A percentile compares a stretch with the other conserved stretches of the same genome.
Evolutionary conservation across 2,113 vertebrate species (phyloP).

Genomic region (Salvelinus alpinus): DNA sequence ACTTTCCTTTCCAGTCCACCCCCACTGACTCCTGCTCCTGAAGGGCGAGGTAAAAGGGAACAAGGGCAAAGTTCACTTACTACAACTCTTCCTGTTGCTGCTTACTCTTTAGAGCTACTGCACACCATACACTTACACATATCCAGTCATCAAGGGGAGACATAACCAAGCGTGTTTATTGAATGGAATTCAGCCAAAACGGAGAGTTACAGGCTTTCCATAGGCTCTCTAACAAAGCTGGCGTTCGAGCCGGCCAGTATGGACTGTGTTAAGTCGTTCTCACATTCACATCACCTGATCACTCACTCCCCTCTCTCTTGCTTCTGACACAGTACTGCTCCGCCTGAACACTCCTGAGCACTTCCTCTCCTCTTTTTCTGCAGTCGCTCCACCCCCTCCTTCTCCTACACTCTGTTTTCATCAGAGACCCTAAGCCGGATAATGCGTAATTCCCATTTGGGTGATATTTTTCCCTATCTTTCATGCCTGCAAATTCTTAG

Average conservation of each 20-base stretch:
- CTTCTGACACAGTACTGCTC: neutral
- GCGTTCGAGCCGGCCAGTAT: neutral
- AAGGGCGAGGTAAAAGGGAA: slow-evolving; percentile 33
- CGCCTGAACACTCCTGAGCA: neutral
- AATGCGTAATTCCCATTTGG: slow-evolving; percentile 44
- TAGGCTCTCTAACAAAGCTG: neutral
- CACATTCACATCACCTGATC: neutral
- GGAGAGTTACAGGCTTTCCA: neutral
- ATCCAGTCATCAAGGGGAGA: neutral
- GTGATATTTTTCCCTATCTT: slow-evolving; percentile 39
- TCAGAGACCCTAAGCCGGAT: slow-evolving; percentile 31
- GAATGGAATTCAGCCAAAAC: neutral
- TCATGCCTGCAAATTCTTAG: slow-evolving; percentile 40
- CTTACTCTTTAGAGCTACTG: neutral
- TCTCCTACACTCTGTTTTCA: slow-evolving; percentile 18
- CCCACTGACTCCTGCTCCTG: slow-evolving; percentile 23
- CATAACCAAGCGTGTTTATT: neutral
- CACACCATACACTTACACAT: neutral
- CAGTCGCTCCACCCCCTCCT: slow-evolving; percentile 2
- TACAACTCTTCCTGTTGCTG: neutral
- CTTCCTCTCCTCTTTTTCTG: neutral
- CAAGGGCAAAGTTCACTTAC: neutral
- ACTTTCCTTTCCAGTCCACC: slow-evolving; percentile 16
- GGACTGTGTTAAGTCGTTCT: neutral
- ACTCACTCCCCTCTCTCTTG: neutral